Conservation (phyloP, 2,113 vertebrate species). For the Grallaria varia region DNA sequence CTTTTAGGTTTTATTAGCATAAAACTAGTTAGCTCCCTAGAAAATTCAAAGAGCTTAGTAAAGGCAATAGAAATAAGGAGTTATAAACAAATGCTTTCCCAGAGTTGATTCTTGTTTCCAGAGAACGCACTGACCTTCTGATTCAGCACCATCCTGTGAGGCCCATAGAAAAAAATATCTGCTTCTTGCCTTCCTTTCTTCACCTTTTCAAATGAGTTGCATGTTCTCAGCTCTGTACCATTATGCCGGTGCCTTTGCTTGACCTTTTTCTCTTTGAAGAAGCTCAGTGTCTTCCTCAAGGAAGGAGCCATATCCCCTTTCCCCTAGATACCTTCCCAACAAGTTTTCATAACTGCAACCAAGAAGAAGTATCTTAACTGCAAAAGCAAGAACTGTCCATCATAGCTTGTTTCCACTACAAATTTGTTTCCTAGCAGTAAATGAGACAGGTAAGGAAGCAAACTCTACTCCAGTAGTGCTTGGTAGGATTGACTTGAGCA, state of each 20-base stretch:
- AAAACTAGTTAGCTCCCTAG: background rate
- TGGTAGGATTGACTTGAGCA: background rate
- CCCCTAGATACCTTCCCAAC: background rate
- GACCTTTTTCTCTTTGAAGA: background rate
- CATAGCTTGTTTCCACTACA: background rate
- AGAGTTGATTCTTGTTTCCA: background rate
- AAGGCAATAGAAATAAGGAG: background rate
- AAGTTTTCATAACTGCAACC: background rate
- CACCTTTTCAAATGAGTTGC: background rate
- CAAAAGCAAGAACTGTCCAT: background rate
- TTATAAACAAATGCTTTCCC: background rate
- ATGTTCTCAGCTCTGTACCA: background rate
- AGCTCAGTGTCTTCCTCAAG: background rate
- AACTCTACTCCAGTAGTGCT: background rate
- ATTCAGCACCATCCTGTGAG: background rate
- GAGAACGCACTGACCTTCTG: background rate
- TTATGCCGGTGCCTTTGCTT: background rate
- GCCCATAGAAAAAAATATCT: background rate
- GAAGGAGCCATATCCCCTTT: background rate
- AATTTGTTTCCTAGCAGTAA: background rate
- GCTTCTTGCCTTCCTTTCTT: background rate
- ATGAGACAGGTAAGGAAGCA: background rate
- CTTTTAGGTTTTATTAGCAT: background rate
- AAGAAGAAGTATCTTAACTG: too few species aligned
- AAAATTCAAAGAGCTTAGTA: background rate